These are phyloP conservation scores for Hydrotaea diabolus DNA, from an alignment of 2,888 invertebrate species.

Conservation along the genomic window DNA sequence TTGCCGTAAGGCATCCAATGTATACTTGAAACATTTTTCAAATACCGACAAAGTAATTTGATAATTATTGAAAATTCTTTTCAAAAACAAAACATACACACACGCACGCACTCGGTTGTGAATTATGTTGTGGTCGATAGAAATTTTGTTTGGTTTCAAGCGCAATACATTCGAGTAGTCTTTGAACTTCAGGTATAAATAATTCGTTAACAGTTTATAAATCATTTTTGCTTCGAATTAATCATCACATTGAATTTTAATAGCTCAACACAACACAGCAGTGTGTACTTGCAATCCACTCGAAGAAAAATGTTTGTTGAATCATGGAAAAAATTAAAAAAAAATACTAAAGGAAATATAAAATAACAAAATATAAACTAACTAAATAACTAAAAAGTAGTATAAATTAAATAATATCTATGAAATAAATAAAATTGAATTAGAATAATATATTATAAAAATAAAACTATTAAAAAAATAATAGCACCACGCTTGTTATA, in stretches of 20 bases:
- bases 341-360: no score
- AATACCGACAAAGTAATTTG: conserved; percentile 15
- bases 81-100: no score
- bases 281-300: neutral
- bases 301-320: neutral
- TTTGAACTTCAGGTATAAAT: conserved; percentile 8
- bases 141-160: neutral
- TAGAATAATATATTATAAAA: no score
- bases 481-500: no score
- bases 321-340: no score
- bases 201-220: conserved; percentile 52
- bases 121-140: neutral
- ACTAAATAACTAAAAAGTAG: no score
- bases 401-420: no score
- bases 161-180: neutral
- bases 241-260: conserved; percentile 8
- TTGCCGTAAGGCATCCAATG: neutral
- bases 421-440: no score
- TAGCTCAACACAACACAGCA: neutral
- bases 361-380: no score
- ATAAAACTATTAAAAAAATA: no score
- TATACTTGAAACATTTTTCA: conserved; percentile 9
- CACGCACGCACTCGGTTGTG: no score
- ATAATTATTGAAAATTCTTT: neutral
- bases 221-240: conserved; percentile 43